phyloP scores from a whole-genome alignment of 2,888 invertebrate species.

The Melikaiella ostensackeni region DNA sequence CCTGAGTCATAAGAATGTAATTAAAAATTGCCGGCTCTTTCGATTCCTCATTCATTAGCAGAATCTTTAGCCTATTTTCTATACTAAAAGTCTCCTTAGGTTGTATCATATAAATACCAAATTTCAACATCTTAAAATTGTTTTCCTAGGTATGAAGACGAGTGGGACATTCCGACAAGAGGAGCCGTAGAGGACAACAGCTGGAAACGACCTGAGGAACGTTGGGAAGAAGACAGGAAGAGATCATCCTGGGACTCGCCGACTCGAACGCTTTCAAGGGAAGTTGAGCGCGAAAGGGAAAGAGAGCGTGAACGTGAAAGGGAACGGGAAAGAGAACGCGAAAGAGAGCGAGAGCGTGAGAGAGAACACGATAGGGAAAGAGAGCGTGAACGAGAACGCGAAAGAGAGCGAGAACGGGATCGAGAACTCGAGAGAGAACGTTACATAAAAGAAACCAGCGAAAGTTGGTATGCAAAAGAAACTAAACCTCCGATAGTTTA shows the following conservation, averaged over 20 bases:
- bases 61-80: too few relatives aligned
- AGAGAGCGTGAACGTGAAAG: conserved; percentile 31
- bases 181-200: conserved; percentile 64
- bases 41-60: too few relatives aligned
- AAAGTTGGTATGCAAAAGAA: conserved; percentile 22
- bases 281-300: conserved; percentile 1
- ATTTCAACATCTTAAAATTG: neutral
- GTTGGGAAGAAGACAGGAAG: conserved; percentile 27
- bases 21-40: too few relatives aligned
- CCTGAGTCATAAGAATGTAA: too few relatives aligned
- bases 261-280: neutral
- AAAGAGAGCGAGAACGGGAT: conserved; percentile 7
- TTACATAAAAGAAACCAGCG: neutral
- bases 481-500: neutral
- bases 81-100: too few relatives aligned
- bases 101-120: too few relatives aligned
- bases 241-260: conserved; percentile 23
- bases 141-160: conserved; percentile 60
- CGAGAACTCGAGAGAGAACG: neutral
- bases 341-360: conserved; percentile 1
- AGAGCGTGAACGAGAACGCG: conserved; percentile 6
- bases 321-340: neutral
- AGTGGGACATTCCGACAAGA: conserved; percentile 73
- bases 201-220: conserved; percentile 51
- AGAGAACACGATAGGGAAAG: neutral